A percentile compares a stretch with the other conserved stretches of the same genome.
Evolutionary conservation across 2,797 vertebrate genomes (phyloP).

Genomic region (Oreochromis grahami): DNA sequence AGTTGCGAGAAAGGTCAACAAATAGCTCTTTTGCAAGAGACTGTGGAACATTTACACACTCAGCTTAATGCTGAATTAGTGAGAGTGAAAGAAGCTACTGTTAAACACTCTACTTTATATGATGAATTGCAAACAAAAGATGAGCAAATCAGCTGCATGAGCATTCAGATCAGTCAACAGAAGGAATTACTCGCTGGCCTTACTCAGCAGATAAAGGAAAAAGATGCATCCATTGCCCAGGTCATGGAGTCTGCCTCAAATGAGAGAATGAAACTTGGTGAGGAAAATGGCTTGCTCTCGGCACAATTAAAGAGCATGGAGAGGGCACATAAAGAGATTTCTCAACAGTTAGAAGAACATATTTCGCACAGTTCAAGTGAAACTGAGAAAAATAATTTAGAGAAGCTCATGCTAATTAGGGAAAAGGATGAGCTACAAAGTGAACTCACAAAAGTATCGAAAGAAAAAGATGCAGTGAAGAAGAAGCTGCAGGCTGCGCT

Average conservation of each 20-base stretch:
- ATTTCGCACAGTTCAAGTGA: slow-evolving; percentile 43
- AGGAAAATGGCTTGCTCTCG: slow-evolving; percentile 68
- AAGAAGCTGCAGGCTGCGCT: slow-evolving; percentile 87
- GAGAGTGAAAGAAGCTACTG: slow-evolving; percentile 42
- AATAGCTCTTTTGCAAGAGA: slow-evolving; percentile 60
- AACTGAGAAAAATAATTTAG: slow-evolving; percentile 53
- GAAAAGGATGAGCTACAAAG: slow-evolving; percentile 67
- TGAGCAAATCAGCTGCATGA: slow-evolving; percentile 69
- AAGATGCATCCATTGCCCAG: slow-evolving; percentile 77
- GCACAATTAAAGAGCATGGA: slow-evolving; percentile 65
- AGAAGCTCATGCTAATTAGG: slow-evolving; percentile 58
- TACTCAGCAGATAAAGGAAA: slow-evolving; percentile 82
- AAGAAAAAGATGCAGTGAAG: slow-evolving; percentile 83
- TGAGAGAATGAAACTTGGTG: slow-evolving; percentile 76
- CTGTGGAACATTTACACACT: slow-evolving; percentile 57
- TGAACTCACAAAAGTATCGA: slow-evolving; percentile 65
- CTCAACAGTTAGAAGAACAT: slow-evolving; percentile 65
- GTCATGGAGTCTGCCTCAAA: slow-evolving; percentile 79
- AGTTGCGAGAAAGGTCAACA: slow-evolving; percentile 52
- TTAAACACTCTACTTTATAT: slow-evolving; percentile 46
- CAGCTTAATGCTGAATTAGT: slow-evolving; percentile 46
- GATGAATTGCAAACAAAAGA: slow-evolving; percentile 70
- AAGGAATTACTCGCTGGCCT: slow-evolving; percentile 80
- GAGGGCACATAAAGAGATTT: slow-evolving; percentile 38
- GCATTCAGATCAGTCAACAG: slow-evolving; percentile 80